phyloP scores from a whole-genome alignment of 2,888 invertebrate species.

The Autographa pulchrina region DNA sequence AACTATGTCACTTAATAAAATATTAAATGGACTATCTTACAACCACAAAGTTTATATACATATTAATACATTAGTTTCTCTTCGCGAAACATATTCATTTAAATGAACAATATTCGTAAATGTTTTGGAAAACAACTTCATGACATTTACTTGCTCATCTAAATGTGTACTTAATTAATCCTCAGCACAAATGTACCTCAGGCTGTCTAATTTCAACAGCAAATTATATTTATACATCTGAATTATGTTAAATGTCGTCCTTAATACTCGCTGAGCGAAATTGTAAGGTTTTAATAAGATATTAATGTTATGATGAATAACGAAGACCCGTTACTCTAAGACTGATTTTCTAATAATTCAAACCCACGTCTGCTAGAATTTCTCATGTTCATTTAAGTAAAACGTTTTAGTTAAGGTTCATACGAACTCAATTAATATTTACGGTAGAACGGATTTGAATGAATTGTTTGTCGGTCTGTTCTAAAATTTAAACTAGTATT shows the following conservation, averaged over 20 bases:
- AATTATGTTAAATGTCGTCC: background rate
- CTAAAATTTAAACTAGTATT: slow-evolving; percentile 1
- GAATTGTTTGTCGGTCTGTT: background rate
- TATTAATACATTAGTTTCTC: background rate
- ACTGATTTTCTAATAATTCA: background rate
- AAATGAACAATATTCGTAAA: background rate
- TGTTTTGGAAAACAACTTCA: slow-evolving; percentile 4
- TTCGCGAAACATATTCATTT: background rate
- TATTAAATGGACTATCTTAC: background rate
- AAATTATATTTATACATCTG: background rate
- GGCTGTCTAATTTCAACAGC: background rate
- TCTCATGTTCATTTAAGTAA: background rate
- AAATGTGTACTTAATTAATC: slow-evolving; percentile 4
- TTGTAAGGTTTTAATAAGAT: background rate
- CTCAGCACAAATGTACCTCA: background rate
- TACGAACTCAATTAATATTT: background rate
- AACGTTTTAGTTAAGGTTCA: background rate
- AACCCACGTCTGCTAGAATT: background rate
- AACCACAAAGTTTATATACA: background rate
- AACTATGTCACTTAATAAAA: background rate
- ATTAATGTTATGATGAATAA: background rate
- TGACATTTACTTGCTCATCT: slow-evolving; percentile 4
- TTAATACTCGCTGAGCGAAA: background rate
- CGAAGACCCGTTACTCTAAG: background rate
- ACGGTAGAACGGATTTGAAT: background rate